Evolutionary conservation across 1,140 invertebrate species (phyloP).

Genomic region (Brachionus sp.): DNA sequence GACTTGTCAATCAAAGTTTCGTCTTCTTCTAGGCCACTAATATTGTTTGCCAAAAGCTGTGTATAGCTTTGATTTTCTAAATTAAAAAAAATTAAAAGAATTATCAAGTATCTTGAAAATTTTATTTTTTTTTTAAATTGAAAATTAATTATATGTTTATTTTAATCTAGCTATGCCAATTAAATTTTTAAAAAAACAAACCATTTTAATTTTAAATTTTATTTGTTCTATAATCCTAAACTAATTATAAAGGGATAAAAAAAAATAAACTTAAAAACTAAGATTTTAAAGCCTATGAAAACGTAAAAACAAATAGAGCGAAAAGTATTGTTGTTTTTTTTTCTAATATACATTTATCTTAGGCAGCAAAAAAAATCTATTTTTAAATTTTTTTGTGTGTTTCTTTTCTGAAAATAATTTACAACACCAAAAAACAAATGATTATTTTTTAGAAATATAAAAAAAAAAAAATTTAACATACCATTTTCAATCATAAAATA

Average conservation of each 20-base stretch:
- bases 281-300: neutral
- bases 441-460: too few species aligned
- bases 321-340: neutral
- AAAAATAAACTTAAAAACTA: too few species aligned
- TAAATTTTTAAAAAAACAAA: too few species aligned
- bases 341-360: neutral
- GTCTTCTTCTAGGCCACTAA: constrained; percentile 66
- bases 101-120: neutral
- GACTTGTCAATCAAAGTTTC: constrained; percentile 72
- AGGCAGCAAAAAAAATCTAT: neutral
- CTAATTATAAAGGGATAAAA: too few species aligned
- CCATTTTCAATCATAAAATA: constrained; percentile 32
- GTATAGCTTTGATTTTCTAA: neutral
- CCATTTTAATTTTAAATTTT: too few species aligned
- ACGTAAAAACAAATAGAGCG: neutral
- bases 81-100: neutral
- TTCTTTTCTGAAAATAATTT: neutral
- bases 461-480: neutral
- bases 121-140: neutral
- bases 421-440: too few species aligned
- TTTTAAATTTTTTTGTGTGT: neutral
- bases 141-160: too few species aligned
- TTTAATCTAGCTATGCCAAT: too few species aligned
- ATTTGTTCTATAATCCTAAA: too few species aligned
- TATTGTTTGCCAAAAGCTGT: neutral